Evolutionary conservation across 2,888 invertebrate species (phyloP).

Genomic region (Phaedon cochleariae): DNA sequence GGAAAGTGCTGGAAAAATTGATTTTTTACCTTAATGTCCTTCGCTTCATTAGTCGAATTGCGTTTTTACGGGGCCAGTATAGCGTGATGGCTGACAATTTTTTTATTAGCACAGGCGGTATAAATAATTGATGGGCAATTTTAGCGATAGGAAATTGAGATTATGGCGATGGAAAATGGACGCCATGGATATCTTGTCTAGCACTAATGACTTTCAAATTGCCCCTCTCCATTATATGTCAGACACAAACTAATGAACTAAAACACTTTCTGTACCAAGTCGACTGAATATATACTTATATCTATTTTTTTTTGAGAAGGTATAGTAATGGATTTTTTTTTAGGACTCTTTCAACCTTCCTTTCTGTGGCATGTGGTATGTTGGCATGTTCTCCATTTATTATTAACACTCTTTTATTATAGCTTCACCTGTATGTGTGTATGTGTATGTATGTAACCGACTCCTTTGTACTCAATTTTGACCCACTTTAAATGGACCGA

Average conservation of each 20-base stretch:
- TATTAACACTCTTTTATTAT: no score
- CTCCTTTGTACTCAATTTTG: no score
- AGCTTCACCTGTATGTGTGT: no score
- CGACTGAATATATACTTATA: no score
- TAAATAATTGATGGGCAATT: constrained; percentile 24
- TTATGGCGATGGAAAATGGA: constrained; percentile 15
- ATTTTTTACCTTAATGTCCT: constrained; percentile 21
- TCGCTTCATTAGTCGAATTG: constrained; percentile 16
- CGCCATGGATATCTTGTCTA: constrained; percentile 3
- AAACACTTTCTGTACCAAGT: neutral
- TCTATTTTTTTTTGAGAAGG: neutral
- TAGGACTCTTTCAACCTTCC: no score
- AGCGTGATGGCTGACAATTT: constrained; percentile 20
- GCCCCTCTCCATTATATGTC: neutral
- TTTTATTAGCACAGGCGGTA: constrained; percentile 20
- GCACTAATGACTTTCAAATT: constrained; percentile 20
- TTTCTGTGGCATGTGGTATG: no score
- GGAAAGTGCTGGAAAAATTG: constrained; percentile 31
- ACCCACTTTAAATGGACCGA: no score
- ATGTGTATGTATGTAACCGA: no score
- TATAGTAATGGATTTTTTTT: no score
- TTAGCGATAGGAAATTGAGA: constrained; percentile 25
- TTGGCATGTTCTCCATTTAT: no score
- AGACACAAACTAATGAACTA: neutral
- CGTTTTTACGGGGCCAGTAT: constrained; percentile 5